Conservation (phyloP, 2,888 invertebrate genomes). For the Linhomoeus sp. region DNA sequence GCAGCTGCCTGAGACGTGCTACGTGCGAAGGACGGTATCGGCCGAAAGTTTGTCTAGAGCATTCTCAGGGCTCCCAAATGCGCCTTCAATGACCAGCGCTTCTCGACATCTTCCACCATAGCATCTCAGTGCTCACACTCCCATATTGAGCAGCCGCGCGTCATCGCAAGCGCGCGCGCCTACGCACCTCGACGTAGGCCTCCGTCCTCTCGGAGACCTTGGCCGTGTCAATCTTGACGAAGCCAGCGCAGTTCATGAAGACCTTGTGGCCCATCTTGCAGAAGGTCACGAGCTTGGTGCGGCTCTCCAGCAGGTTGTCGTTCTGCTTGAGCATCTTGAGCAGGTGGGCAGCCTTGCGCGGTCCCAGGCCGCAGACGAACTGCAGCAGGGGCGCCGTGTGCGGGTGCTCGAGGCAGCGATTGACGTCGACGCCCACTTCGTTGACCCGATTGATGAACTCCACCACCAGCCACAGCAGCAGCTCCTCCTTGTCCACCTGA, state of each 20-base stretch:
- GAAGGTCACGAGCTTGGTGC: slow-evolving; percentile 71
- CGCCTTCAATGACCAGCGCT: no score
- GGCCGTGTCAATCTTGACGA: slow-evolving; percentile 92
- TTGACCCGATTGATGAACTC: slow-evolving; percentile 83
- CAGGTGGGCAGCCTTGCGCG: slow-evolving; percentile 53
- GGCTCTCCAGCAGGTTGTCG: slow-evolving; percentile 16
- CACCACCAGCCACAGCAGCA: slow-evolving; percentile 59
- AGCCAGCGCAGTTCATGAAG: slow-evolving; percentile 95
- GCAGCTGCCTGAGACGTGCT: no score
- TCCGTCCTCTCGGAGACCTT: slow-evolving; percentile 42
- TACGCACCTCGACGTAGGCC: slow-evolving; percentile 39
- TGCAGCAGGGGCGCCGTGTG: slow-evolving; percentile 65
- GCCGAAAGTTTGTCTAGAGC: no score
- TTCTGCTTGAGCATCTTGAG: slow-evolving; percentile 24
- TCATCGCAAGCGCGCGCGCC: no score
- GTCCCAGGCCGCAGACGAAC: slow-evolving; percentile 89
- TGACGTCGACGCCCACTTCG: slow-evolving; percentile 93
- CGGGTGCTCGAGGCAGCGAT: slow-evolving; percentile 66
- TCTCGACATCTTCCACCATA: no score
- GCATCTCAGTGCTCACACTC: no score
- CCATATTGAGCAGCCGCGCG: no score
- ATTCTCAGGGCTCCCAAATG: no score
- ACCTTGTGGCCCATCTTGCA: slow-evolving; percentile 96
- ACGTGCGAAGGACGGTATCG: no score
- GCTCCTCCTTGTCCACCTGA: slow-evolving; percentile 50